These are phyloP conservation scores for Aplochiton taeniatus DNA, from an alignment of 2,797 vertebrate species.

Conservation along the genomic window DNA sequence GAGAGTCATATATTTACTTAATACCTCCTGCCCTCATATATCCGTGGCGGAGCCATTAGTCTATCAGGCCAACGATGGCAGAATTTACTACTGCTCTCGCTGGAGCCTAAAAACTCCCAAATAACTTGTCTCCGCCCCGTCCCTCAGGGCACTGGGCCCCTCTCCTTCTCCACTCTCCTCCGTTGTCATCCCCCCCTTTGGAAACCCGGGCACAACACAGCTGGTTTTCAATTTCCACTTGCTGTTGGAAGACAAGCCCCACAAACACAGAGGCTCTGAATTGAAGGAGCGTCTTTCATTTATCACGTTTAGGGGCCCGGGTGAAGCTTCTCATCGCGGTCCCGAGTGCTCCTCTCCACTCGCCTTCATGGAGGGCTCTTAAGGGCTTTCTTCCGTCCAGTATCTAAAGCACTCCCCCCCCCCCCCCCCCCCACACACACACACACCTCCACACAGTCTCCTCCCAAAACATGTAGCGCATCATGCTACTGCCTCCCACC, in stretches of 20 bases:
- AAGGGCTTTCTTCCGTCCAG: neutral
- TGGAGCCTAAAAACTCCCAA: constrained; percentile 55
- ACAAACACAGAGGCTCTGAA: constrained; percentile 6
- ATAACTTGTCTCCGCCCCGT: constrained; percentile 41
- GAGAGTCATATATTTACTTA: constrained; percentile 65
- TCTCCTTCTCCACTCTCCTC: neutral
- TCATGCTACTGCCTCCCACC: constrained; percentile 37
- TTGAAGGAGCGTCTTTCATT: constrained; percentile 26
- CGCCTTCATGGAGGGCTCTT: constrained; percentile 14
- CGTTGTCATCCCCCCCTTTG: neutral
- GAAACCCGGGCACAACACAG: neutral
- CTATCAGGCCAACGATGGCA: constrained; percentile 48
- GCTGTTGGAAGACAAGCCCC: constrained; percentile 6
- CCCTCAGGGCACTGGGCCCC: constrained; percentile 4
- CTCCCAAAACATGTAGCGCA: constrained; percentile 48
- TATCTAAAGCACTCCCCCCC: constrained; percentile 1
- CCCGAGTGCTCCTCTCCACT: constrained; percentile 4
- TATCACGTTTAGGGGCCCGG: constrained; percentile 11
- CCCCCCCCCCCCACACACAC: constrained; percentile 25
- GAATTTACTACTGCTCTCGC: constrained; percentile 51
- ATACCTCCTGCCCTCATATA: constrained; percentile 58
- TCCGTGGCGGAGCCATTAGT: constrained; percentile 54
- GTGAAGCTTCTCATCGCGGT: neutral
- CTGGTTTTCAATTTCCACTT: constrained; percentile 14
- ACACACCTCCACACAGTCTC: constrained; percentile 37